These are phyloP conservation scores for Hirundo rustica DNA, from an alignment of 2,797 vertebrate species.

Conservation along the genomic window DNA sequence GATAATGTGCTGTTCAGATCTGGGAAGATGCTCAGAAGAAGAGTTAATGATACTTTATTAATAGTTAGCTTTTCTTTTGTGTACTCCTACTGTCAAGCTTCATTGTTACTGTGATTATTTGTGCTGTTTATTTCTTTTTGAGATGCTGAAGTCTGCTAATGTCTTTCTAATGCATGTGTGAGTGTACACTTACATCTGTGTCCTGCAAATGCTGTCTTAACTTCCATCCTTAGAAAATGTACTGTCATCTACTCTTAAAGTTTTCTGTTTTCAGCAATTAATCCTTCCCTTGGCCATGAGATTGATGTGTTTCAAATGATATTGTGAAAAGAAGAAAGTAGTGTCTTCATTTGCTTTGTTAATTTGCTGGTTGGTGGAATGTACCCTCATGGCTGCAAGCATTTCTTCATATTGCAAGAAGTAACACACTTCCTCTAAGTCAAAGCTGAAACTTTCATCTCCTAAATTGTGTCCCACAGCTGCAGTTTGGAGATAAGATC, in stretches of 20 bases:
- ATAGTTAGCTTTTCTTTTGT: slow-evolving; percentile 50
- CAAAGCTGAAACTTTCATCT: slow-evolving; percentile 14
- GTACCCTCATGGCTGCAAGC: neutral
- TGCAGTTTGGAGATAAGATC: slow-evolving; percentile 45
- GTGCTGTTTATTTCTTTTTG: neutral
- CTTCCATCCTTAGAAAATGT: neutral
- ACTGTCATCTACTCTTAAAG: neutral
- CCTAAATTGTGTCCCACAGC: neutral
- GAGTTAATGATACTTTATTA: slow-evolving; percentile 55
- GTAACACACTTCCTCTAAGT: slow-evolving; percentile 33
- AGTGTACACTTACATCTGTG: neutral
- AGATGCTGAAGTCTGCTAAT: neutral
- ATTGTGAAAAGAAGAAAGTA: neutral
- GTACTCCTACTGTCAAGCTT: slow-evolving; percentile 8
- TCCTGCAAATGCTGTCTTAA: neutral
- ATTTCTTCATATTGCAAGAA: neutral
- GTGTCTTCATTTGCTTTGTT: neutral
- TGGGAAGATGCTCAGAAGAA: slow-evolving; percentile 13
- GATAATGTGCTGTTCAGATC: slow-evolving; percentile 22
- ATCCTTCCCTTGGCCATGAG: neutral
- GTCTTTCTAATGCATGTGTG: neutral
- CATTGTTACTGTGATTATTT: slow-evolving; percentile 9
- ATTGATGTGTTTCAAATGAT: neutral
- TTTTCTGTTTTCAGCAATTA: neutral
- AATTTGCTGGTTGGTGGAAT: neutral